Percentiles rank a stretch among this genome's conserved stretches.
phyloP scores from a whole-genome alignment of 2,888 invertebrate species.

The Esperia sulphurella region DNA sequence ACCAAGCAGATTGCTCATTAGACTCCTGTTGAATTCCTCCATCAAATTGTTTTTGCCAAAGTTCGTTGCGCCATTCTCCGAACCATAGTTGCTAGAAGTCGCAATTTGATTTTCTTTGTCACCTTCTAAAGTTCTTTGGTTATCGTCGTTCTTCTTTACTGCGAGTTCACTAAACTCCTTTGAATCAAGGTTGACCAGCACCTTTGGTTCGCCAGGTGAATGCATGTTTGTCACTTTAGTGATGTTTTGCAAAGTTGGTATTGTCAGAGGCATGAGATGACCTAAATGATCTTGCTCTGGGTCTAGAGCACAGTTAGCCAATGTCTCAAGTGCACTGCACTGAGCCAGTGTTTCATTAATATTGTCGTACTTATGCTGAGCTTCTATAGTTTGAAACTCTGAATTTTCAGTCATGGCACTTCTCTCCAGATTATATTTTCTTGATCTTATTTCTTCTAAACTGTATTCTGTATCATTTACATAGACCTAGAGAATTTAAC shows the following conservation, averaged over 20 bases:
- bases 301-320: conserved; percentile 72
- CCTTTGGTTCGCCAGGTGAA: conserved; percentile 71
- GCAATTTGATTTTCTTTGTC: conserved; percentile 58
- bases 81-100: conserved; percentile 33
- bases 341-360: conserved; percentile 67
- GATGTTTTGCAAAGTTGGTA: conserved; percentile 67
- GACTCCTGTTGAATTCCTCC: conserved; percentile 70
- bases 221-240: conserved; percentile 72
- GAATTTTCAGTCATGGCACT: conserved; percentile 47
- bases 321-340: conserved; percentile 70
- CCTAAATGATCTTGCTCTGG: conserved; percentile 67
- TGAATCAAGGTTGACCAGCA: conserved; percentile 68
- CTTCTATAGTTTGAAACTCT: conserved; percentile 29
- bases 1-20: conserved; percentile 73
- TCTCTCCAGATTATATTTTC: conserved; percentile 70
- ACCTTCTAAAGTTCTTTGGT: conserved; percentile 31
- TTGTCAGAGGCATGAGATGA: conserved; percentile 65
- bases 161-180: conserved; percentile 67
- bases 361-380: conserved; percentile 41
- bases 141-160: conserved; percentile 52
- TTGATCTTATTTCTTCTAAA: conserved; percentile 87
- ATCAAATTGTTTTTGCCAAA: conserved; percentile 64
- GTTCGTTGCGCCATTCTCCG: conserved; percentile 45
- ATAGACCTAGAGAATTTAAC: conserved; percentile 54
- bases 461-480: conserved; percentile 83